Evolutionary conservation across 2,888 invertebrate species (phyloP), one percentile per base, ranked within the genome.

Genomic region (Heliconius cydno): DNA sequence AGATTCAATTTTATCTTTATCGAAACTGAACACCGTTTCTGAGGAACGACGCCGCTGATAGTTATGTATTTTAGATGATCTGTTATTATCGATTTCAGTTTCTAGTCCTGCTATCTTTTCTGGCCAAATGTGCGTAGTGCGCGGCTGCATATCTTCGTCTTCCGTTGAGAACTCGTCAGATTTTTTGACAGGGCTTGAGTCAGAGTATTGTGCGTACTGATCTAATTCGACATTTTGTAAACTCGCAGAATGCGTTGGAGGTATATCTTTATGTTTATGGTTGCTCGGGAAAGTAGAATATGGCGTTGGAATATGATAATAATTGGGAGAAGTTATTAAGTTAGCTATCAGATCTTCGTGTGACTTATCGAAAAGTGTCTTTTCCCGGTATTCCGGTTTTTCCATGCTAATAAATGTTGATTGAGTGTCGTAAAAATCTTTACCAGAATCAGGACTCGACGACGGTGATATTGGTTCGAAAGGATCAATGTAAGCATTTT

Each of bases 1-100:
- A 3, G 97, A 97, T 87, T 97, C 97, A 80, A 97, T 97, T 86
- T 96, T 96, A 83, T 97, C 97, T 87, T 97, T 97, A 86, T 97
- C 97, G 85, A 97, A 97, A 89, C 97, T 97, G 86, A 97, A 97
- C 10, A 97, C 96, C 73, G 96, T 96, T 84, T 97, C 96, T n/a
- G 97, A 97, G 70, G 97, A 97, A 25, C 97, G 96, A 9, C 97
- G 96, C 34, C 96, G 90, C 86, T 96, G 96, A 85, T 95, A 96
- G 65, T 91, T 94, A 79, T 92, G 92, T 80, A 93, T 92, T 87
- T 94, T 95, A 34, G 93, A 90, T 57, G 92, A 89, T 82, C 95
- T 90, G 84, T 91, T 94, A 80, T 90, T 85, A 83, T 92, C 93
- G 30, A 95, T 93, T 86, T 96, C 96, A 0, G 95, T 95, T 75